A percentile compares a stretch with the other conserved stretches of the same genome.
Conservation (phyloP, 2,888 invertebrate genomes). For the Abrostola tripartita region DNA sequence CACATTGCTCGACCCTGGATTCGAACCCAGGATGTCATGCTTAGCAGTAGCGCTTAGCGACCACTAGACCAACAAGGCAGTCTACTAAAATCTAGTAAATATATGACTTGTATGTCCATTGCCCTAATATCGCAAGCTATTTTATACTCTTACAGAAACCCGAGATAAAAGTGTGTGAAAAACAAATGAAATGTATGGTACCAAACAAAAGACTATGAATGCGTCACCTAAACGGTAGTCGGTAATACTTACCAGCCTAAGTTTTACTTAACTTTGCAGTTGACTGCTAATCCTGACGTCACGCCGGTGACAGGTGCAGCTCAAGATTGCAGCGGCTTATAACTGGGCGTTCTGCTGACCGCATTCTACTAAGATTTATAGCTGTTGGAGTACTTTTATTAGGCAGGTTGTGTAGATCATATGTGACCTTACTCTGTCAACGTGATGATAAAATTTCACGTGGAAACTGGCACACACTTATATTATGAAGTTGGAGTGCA, state of each 20-base stretch:
- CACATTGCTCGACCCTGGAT: no score
- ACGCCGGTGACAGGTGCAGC: not conserved
- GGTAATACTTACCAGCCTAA: not conserved
- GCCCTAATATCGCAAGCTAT: no score
- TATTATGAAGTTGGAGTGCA: not conserved
- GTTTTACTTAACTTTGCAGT: no score
- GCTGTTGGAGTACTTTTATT: not conserved
- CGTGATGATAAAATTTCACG: not conserved
- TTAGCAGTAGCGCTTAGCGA: no score
- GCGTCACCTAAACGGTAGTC: not conserved
- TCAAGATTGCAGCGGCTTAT: not conserved
- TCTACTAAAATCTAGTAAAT: no score
- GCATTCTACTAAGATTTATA: not conserved
- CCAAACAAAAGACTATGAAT: no score
- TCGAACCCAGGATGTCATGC: no score
- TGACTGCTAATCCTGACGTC: not conserved
- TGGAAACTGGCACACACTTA: not conserved
- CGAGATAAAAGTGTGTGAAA: no score
- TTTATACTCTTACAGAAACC: no score
- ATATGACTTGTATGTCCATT: no score
- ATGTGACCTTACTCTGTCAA: conserved; percentile 1
- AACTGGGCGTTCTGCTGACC: not conserved
- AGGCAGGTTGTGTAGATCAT: not conserved
- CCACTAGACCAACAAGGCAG: no score
- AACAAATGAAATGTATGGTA: no score